Base-by-base conservation (phyloP, 1,140 invertebrate genomes). In the Apis florea region DNA sequence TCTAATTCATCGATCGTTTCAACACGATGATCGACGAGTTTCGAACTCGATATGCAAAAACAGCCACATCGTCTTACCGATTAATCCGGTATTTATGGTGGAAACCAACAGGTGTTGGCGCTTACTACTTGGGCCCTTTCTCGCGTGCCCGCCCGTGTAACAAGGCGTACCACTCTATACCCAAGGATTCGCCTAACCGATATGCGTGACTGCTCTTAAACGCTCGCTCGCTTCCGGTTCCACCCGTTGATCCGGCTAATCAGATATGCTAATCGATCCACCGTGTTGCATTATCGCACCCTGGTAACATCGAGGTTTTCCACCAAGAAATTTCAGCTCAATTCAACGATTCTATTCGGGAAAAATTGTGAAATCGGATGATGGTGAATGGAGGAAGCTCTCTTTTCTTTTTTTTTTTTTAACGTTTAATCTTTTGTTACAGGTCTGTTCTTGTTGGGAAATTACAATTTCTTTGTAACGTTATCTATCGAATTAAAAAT, bases 21-120 rank as follows among this genome's bases (percentile, higher is more conserved):
- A 17, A n/a, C n/a, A n/a, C n/a, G n/a, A n/a, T 31, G 21, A 47
- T 74, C 56, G 58, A 13, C 56, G 58, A 31, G 59, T 17, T 74
- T 74, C 56, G 71, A 74, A 26, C 54, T 56, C 69, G 69, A 59
- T 24, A 61, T 26, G 67, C 67, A n/a, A 8, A 24, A 64, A 49
- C 19, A 56, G 71, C 63, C 49, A 76, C 75, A 40, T n/a, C 73
- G 49, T 51, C 71, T 82, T 85, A 87, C 85, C 85, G 81, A 87
- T 87, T 87, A 87, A 87, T 87, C 86, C 82, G 79, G 87, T 87
- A 87, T 87, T 87, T 87, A 87, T 82, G 86, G 84, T 87, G 85
- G 85, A 87, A 87, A 85, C 85, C 88, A 89, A 89, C 87, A 89
- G 85, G 88, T 89, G 87, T 83, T 80, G 83, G 72, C 31, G 31